phyloP scores from a whole-genome alignment of 2,113 vertebrate species.

The Tautogolabrus adspersus region DNA sequence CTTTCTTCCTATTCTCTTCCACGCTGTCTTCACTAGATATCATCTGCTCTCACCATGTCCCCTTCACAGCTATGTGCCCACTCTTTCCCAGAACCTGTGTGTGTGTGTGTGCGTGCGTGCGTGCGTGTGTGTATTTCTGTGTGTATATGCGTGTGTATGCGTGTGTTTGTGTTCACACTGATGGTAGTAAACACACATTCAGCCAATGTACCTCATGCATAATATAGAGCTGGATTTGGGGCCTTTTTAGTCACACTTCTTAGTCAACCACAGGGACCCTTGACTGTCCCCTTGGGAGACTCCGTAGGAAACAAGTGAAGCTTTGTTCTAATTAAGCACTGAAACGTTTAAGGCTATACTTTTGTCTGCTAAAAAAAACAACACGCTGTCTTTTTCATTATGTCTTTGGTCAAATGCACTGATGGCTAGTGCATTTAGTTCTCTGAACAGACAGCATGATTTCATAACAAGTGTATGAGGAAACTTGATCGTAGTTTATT shows the following conservation, averaged over 20 bases:
- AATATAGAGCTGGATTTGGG: constrained; percentile 41
- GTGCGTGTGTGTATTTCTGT: no score
- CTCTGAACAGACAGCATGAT: constrained; percentile 6
- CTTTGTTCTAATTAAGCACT: constrained; percentile 68
- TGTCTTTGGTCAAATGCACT: constrained; percentile 39
- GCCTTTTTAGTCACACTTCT: constrained; percentile 54
- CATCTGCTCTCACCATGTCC: neutral
- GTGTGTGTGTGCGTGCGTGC: no score
- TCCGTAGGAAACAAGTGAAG: constrained; percentile 52
- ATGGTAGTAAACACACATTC: neutral
- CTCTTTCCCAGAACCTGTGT: neutral
- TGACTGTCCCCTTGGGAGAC: constrained; percentile 44
- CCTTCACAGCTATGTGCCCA: neutral
- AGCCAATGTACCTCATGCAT: constrained; percentile 23
- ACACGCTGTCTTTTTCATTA: constrained; percentile 32
- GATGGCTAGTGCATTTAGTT: constrained; percentile 19
- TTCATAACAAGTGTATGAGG: constrained; percentile 21
- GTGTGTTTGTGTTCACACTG: neutral
- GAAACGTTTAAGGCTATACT: constrained; percentile 41
- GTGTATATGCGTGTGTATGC: neutral
- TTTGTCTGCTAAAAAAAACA: constrained; percentile 26
- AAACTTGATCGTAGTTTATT: constrained; percentile 23
- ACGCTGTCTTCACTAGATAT: neutral
- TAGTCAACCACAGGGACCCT: constrained; percentile 41
- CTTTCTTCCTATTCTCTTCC: neutral